Base-by-base conservation (phyloP, 1,140 invertebrate species). In the Hesperophylax magnus region DNA sequence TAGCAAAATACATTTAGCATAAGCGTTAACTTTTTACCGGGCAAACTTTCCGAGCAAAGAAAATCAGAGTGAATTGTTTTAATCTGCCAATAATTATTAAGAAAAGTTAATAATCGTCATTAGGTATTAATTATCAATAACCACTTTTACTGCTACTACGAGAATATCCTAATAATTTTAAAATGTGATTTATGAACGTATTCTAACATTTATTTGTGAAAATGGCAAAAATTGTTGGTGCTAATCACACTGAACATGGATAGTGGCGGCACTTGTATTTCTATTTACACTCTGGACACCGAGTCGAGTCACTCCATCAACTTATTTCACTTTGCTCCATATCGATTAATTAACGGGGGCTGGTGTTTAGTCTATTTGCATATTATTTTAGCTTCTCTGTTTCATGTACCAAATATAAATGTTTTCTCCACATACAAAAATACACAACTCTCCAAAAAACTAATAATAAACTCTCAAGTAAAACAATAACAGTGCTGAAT, bases 371-470 rank as follows among this genome's bases (percentile, higher is more conserved):
- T 58, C 54, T 58, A 58, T 58, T 20, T 18, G 17, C 15, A 58
- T 58, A 20, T 20, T 58, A 58, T 6, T 2, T 7, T 52, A 71
- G 34, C 67, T 18, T 20, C 14, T 71, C 34, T 71, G 47, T 52
- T 71, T 71, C 22, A 22, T n/a, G 67, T 71, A 71, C 31, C 34
- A 71, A 47, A 71, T 47, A 71, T 47, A 39, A 71, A 63, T 8
- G 61, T 63, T 22, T 20, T 52, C 11, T 71, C 18, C n/a, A 71
- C 31, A 71, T 71, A 71, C 31, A 71, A 71, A 71, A 71, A 71
- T 71, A 71, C 67, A 47, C 22, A 2, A 71, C 47, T 71, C n/a
- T 71, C 22, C 67, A 34, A 47, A 9, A 47, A 31, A 65, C 61
- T 9, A 14, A 4, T 58, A 4, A 63, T 11, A 2, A 63, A 7